Evolutionary conservation across 1,140 invertebrate species (phyloP), one percentile per base, ranked within the genome.

Genomic region (Ceratosolen solmsi): DNA sequence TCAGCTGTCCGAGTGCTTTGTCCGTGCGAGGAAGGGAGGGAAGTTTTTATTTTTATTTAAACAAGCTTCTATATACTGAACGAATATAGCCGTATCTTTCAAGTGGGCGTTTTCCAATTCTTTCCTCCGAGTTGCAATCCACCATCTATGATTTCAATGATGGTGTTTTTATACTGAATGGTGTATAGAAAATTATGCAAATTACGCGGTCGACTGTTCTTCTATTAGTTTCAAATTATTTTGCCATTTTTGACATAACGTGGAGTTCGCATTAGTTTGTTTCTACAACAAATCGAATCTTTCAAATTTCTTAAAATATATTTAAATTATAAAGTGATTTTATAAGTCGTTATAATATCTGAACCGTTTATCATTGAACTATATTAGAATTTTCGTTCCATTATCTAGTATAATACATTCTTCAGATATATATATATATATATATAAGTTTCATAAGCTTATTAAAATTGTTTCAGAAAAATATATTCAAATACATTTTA

Each of bases 1-100:
- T 81, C 79, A 80, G 79, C 70, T 80, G 56, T 74, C 49, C 25
- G 68, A 30, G 33, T 63, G n/a, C 36, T 75, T 75, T 56, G 73
- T 33, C 27, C 27, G 13, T n/a, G 33, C 56, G 30, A 54, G 25
- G 25, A n/a, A 51, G 15, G 15, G 70, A 20, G 41, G 25, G n/a
- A 27, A 0, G 27, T 1, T 38, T 76, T 63, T 41, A 17, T 25
- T n/a, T 68, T 78, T 76, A 1, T 63, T 63, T 63, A 60, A 41
- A 2, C 11, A 17, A 2, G 33, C 17, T 33, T 51, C 3, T n/a
- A 27, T 71, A 30, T 11, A n/a, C 70, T 20, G 0, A 3, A 8
- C 41, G 70, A 30, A 72, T 46, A 38, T 46, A 36, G 8, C 46
- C 22, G 68, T 46, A 25, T 72, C 27, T 17, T 20, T 0, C 36